These are phyloP conservation scores for Anguilla anguilla DNA, from an alignment of 2,797 vertebrate genomes.

Conservation along the genomic window DNA sequence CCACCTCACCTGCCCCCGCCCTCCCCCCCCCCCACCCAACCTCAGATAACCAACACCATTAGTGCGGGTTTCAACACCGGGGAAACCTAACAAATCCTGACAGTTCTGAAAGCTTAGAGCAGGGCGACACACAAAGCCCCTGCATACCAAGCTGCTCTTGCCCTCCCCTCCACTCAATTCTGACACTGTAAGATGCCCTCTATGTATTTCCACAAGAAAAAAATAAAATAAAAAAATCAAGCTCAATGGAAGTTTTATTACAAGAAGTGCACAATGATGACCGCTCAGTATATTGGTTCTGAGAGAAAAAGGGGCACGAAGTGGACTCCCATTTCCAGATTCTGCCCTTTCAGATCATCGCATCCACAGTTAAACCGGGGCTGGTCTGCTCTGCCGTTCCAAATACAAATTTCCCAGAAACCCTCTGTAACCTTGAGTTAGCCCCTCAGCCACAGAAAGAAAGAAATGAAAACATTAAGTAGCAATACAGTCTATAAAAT, in stretches of 20 bases:
- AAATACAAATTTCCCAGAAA: background rate
- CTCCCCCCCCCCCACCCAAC: constrained; percentile 34
- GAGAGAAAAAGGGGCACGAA: constrained; percentile 32
- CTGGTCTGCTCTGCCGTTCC: background rate
- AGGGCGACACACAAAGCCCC: constrained; percentile 48
- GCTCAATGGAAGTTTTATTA: constrained; percentile 41
- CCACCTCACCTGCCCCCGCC: constrained; percentile 10
- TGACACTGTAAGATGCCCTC: constrained; percentile 52
- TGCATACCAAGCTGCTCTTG: constrained; percentile 52
- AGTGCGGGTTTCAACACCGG: constrained; percentile 38
- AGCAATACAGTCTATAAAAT: background rate
- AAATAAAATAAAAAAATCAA: constrained; percentile 28
- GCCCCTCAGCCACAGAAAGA: background rate
- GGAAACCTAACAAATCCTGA: constrained; percentile 57
- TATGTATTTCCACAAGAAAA: constrained; percentile 30
- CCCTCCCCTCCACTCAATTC: constrained; percentile 49
- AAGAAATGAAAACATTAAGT: background rate
- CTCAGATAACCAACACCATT: constrained; percentile 46
- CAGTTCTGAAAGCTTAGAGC: constrained; percentile 54
- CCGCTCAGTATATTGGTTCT: constrained; percentile 37
- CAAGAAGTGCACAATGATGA: constrained; percentile 49
- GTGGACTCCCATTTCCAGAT: constrained; percentile 25
- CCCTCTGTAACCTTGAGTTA: background rate
- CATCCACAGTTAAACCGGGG: background rate
- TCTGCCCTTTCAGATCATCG: background rate